phyloP scores from a whole-genome alignment of 2,888 invertebrate species.

The Aethes cnicana region DNA sequence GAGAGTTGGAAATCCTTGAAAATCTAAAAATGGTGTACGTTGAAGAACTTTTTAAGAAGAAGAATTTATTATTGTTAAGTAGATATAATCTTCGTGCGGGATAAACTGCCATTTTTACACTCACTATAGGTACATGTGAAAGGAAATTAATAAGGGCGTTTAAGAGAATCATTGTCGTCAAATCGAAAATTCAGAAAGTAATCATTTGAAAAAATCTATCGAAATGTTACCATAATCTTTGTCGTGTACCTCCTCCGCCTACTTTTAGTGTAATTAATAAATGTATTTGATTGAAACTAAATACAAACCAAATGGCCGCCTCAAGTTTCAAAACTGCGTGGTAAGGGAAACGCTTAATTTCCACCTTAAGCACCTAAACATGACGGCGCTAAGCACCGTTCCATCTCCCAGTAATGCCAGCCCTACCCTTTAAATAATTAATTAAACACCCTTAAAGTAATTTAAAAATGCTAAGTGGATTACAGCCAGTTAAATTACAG shows the following conservation, averaged over 20 bases:
- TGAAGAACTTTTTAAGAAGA: too few relatives aligned
- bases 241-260: too few relatives aligned
- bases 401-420: conserved; percentile 9
- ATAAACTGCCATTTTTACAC: too few relatives aligned
- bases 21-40: too few relatives aligned
- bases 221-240: too few relatives aligned
- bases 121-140: too few relatives aligned
- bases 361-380: not conserved
- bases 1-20: not conserved
- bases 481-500: conserved; percentile 11
- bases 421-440: conserved; percentile 22
- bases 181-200: too few relatives aligned
- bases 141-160: too few relatives aligned
- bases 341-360: not conserved
- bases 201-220: too few relatives aligned
- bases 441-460: conserved; percentile 21
- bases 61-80: not conserved
- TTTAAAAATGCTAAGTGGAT: conserved; percentile 23
- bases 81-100: not conserved
- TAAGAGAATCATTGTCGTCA: too few relatives aligned
- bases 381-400: conserved; percentile 5
- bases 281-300: too few relatives aligned
- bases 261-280: too few relatives aligned
- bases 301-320: conserved; percentile 3
- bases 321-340: not conserved